Percentiles rank a stretch among this genome's conserved stretches.
phyloP scores from a whole-genome alignment of 2,113 vertebrate genomes.

The Silurus glanis region DNA sequence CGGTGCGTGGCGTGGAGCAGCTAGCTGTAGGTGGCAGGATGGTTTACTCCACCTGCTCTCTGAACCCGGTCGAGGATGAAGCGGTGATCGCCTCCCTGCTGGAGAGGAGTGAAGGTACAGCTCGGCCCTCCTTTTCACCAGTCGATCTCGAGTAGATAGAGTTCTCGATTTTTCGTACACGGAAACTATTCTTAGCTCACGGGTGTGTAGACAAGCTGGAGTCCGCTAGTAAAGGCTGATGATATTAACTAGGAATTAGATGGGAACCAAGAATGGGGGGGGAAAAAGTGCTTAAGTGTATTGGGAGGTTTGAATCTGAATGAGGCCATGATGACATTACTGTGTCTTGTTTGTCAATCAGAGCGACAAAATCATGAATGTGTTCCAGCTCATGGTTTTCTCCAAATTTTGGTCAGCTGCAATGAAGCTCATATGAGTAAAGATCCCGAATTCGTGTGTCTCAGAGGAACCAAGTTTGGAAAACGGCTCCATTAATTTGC shows the following conservation, averaged over 20 bases:
- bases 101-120: conserved; percentile 92
- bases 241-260: not conserved
- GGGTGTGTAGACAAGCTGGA: not conserved
- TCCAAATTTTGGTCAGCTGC: not conserved
- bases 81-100: conserved; percentile 88
- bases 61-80: conserved; percentile 96
- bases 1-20: conserved; percentile 90
- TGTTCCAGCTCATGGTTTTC: not conserved
- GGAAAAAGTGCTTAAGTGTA: not conserved
- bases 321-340: not conserved
- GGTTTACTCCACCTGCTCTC: conserved; percentile 95
- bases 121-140: not conserved
- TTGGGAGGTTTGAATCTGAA: too few relatives aligned
- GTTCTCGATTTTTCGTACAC: not conserved
- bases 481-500: not conserved
- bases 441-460: not conserved
- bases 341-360: not conserved
- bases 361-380: not conserved
- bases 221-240: not conserved
- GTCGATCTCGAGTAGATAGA: not conserved
- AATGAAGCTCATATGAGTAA: not conserved
- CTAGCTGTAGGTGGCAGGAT: conserved; percentile 91
- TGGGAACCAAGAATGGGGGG: not conserved
- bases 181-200: not conserved
- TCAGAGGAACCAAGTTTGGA: not conserved